These are phyloP conservation scores for Antennarius maculatus DNA, from an alignment of 2,797 vertebrate species.

Conservation along the genomic window DNA sequence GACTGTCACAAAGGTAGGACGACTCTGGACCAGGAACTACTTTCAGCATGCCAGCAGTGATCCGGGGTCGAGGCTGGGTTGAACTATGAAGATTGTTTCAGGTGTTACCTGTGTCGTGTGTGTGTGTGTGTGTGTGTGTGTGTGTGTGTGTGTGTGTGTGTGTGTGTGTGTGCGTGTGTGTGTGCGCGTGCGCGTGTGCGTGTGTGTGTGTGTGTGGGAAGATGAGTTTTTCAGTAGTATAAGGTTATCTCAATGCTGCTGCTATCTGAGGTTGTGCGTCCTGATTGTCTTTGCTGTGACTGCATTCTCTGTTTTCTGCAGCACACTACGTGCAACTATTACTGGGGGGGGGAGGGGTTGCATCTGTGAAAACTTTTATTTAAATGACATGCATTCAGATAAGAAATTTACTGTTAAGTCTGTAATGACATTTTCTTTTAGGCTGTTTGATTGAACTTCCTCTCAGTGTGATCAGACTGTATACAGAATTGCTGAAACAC, in stretches of 20 bases:
- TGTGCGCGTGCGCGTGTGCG: not conserved
- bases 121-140: constrained; percentile 10
- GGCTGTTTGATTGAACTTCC: not conserved
- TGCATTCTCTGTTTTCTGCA: constrained; percentile 3
- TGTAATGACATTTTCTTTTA: not conserved
- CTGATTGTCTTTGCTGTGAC: constrained; percentile 8
- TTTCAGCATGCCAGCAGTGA: constrained; percentile 20
- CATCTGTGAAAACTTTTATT: constrained; percentile 31
- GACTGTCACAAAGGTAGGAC: constrained; percentile 95
- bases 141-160: constrained; percentile 7
- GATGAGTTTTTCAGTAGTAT: constrained; percentile 48
- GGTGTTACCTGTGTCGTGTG: not conserved
- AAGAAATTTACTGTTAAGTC: not conserved
- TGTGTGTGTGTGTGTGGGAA: constrained; percentile 10
- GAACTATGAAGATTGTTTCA: constrained; percentile 21
- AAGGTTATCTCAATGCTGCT: constrained; percentile 39
- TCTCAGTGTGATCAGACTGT: constrained; percentile 2
- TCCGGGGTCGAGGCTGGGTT: constrained; percentile 12
- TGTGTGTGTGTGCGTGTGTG: constrained; percentile 10
- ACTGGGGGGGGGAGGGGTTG: not conserved
- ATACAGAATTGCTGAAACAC: not conserved
- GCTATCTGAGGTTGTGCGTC: constrained; percentile 27
- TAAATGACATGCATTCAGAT: not conserved
- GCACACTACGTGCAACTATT: not conserved
- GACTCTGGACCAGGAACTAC: constrained; percentile 18